Evolutionary conservation across 2,888 invertebrate species (phyloP).

Genomic region (Amphimallon solstitiale): DNA sequence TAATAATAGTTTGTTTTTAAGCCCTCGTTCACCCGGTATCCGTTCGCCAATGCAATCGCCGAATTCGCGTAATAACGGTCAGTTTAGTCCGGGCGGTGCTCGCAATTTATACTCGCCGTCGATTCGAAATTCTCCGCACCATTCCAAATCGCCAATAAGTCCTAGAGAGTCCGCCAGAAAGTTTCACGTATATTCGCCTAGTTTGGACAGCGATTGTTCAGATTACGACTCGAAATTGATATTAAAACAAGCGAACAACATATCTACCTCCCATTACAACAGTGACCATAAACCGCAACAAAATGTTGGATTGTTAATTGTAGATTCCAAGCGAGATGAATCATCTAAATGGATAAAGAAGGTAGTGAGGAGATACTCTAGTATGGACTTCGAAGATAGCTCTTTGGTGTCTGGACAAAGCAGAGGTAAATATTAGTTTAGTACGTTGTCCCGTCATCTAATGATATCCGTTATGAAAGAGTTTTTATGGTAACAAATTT

Average conservation of each 20-base stretch:
- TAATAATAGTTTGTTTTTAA: constrained; percentile 57
- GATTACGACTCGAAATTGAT: constrained; percentile 62
- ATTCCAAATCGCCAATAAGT: constrained; percentile 61
- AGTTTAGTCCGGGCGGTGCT: constrained; percentile 58
- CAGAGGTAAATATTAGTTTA: constrained; percentile 58
- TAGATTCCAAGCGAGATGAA: constrained; percentile 57
- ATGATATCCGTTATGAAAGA: too few species aligned
- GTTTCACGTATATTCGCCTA: constrained; percentile 62
- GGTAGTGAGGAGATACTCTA: constrained; percentile 61
- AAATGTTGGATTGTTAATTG: constrained; percentile 58
- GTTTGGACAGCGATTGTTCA: constrained; percentile 62
- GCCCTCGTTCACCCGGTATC: constrained; percentile 57
- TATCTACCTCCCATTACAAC: constrained; percentile 49
- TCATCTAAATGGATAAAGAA: constrained; percentile 62
- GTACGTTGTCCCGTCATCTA: too few species aligned
- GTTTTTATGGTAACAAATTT: too few species aligned
- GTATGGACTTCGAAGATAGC: constrained; percentile 62
- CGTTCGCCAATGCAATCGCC: constrained; percentile 63
- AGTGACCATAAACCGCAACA: constrained; percentile 37
- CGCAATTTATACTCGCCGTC: constrained; percentile 58
- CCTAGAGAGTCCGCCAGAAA: constrained; percentile 59
- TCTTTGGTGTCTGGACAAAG: constrained; percentile 62
- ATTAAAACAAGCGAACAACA: constrained; percentile 54
- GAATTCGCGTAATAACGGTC: constrained; percentile 58
- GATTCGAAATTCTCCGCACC: constrained; percentile 58